phyloP scores from a whole-genome alignment of 2,888 invertebrate species.

The Athalia circularis region DNA sequence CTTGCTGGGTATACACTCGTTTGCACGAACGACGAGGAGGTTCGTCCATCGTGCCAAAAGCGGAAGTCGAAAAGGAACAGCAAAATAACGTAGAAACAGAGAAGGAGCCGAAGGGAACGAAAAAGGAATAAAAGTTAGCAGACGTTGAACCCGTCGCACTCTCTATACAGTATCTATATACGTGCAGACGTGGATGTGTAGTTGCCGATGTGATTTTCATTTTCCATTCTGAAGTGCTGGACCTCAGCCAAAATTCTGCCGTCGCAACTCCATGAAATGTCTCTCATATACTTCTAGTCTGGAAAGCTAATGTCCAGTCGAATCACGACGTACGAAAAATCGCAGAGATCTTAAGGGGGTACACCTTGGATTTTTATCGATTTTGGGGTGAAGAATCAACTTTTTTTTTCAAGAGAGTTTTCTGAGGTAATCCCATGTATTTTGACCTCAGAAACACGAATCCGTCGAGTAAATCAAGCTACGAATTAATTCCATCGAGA shows the following conservation, averaged over 20 bases:
- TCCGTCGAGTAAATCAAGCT: too few relatives aligned
- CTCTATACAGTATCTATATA: constrained; percentile 10
- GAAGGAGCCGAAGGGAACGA: constrained; percentile 2
- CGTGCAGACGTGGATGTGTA: not conserved
- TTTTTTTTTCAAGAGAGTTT: too few relatives aligned
- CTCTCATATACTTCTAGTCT: too few relatives aligned
- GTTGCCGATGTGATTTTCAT: constrained; percentile 9
- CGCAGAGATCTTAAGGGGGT: too few relatives aligned
- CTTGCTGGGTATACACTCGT: too few relatives aligned
- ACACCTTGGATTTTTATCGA: too few relatives aligned
- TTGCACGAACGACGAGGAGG: not conserved
- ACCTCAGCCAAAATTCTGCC: constrained; percentile 61
- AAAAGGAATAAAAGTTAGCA: constrained; percentile 19
- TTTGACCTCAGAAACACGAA: too few relatives aligned
- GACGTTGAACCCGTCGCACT: constrained; percentile 36
- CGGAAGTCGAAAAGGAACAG: constrained; percentile 21
- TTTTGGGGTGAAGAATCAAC: too few relatives aligned
- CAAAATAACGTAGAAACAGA: not conserved
- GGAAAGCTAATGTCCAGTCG: too few relatives aligned
- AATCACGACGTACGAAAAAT: too few relatives aligned
- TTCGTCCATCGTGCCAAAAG: constrained; percentile 37
- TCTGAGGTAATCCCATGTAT: too few relatives aligned
- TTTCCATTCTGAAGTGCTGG: constrained; percentile 72
- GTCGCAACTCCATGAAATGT: not conserved
- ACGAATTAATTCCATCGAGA: too few relatives aligned